Evolutionary conservation across 2,113 vertebrate genomes (phyloP).

Genomic region (Lagopus leucura): DNA sequence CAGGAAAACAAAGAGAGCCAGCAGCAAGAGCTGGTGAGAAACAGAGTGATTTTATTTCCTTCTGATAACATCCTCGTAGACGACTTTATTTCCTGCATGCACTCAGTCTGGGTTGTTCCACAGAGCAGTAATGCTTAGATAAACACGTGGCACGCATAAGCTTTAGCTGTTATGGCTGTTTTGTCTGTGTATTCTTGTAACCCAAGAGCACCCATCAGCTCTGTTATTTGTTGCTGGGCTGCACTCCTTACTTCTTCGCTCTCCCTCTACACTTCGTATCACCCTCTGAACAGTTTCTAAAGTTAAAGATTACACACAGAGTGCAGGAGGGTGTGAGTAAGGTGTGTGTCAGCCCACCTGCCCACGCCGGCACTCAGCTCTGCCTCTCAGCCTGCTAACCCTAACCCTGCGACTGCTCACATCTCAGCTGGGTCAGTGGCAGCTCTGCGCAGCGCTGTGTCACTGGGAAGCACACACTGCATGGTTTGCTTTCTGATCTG

Average conservation of each 20-base stretch:
- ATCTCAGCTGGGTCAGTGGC: neutral
- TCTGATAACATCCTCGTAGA: slow-evolving; percentile 1
- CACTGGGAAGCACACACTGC: neutral
- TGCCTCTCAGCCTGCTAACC: neutral
- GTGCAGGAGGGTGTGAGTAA: neutral
- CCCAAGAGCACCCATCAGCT: neutral
- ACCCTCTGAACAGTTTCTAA: accelerated
- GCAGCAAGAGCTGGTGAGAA: neutral
- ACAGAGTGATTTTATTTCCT: slow-evolving; percentile 11
- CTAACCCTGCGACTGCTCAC: neutral
- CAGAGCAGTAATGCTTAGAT: neutral
- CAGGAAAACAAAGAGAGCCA: neutral
- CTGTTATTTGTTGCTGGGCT: neutral
- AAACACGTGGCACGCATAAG: accelerated
- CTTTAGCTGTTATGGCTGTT: neutral
- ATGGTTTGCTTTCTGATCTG: neutral
- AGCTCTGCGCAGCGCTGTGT: neutral
- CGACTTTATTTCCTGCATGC: neutral
- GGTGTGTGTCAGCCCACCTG: neutral
- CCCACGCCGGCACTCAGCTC: neutral
- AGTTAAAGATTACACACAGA: neutral
- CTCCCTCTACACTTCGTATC: accelerated
- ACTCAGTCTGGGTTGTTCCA: neutral
- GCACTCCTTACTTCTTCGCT: neutral
- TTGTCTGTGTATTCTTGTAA: neutral